These are phyloP conservation scores for Antedon bifida DNA, from an alignment of 35 echinoderm and acorn worm genomes.

Conservation along the genomic window DNA sequence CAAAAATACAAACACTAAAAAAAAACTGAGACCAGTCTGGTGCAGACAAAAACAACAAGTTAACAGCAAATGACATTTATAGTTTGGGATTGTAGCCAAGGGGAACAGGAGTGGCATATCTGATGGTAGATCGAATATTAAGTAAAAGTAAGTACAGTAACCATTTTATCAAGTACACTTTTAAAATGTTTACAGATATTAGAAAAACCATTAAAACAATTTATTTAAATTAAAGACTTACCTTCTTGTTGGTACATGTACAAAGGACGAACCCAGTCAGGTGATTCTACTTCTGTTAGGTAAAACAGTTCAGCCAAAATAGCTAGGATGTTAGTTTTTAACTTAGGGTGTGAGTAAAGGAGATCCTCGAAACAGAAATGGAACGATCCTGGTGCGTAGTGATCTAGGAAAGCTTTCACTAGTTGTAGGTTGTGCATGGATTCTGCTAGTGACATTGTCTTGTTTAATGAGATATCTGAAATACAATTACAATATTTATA, in stretches of 20 bases:
- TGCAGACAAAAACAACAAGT: too few relatives aligned
- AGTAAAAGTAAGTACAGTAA: too few relatives aligned
- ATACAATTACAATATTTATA: background rate
- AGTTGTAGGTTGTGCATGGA: slow-evolving; percentile 77
- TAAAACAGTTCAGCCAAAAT: slow-evolving; percentile 64
- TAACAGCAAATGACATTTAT: too few relatives aligned
- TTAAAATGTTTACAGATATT: too few relatives aligned
- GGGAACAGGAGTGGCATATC: too few relatives aligned
- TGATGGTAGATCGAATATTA: too few relatives aligned
- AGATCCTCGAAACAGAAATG: slow-evolving; percentile 70
- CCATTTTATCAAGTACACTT: too few relatives aligned
- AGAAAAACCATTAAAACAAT: too few relatives aligned
- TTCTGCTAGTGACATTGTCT: slow-evolving; percentile 81
- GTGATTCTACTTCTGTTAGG: slow-evolving; percentile 52
- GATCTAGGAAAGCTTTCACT: slow-evolving; percentile 39
- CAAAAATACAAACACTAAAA: too few relatives aligned
- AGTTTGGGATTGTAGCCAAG: too few relatives aligned
- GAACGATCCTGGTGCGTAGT: slow-evolving; percentile 38
- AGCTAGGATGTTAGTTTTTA: slow-evolving; percentile 66
- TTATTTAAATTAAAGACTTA: background rate
- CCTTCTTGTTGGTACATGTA: background rate
- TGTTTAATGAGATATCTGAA: slow-evolving; percentile 56
- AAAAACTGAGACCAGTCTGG: too few relatives aligned
- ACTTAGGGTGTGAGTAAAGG: slow-evolving; percentile 41
- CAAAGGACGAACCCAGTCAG: slow-evolving; percentile 18